These are phyloP conservation scores for Gymnoscopelus microlampas DNA, from an alignment of 2,797 vertebrate species.

Conservation along the genomic window DNA sequence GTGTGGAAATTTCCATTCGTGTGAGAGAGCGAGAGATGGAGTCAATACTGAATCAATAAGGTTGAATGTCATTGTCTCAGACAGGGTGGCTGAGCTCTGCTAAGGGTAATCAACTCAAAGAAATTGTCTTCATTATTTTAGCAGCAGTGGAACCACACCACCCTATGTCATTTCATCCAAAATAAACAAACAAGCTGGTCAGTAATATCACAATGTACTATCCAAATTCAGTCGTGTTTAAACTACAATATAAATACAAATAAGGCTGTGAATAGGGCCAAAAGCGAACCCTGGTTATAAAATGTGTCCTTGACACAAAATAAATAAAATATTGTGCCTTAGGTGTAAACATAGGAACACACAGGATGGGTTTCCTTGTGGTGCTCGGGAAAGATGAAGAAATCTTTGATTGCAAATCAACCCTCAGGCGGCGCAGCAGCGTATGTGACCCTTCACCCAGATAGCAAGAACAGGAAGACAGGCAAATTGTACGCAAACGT, in stretches of 20 bases:
- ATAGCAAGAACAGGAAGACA: slow-evolving; percentile 35
- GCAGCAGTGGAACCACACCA: background rate
- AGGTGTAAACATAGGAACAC: no score
- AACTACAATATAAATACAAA: no score
- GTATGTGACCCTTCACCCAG: slow-evolving; percentile 24
- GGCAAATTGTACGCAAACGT: slow-evolving; percentile 59
- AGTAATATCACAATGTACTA: no score
- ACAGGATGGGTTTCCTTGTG: background rate
- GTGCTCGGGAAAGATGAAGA: background rate
- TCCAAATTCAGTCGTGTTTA: no score
- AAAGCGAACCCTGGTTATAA: no score
- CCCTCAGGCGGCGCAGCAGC: background rate
- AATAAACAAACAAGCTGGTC: no score
- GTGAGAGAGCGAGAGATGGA: slow-evolving; percentile 36
- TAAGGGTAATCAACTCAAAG: background rate
- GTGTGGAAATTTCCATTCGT: slow-evolving; percentile 68
- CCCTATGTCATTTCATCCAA: no score
- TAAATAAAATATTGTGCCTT: no score
- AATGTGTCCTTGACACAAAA: no score
- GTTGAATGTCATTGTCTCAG: slow-evolving; percentile 44
- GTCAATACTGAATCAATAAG: slow-evolving; percentile 64
- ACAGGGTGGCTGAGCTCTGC: background rate
- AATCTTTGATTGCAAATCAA: background rate
- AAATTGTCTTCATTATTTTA: background rate
- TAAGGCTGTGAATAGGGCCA: no score